Percentiles rank a stretch among this genome's conserved stretches.
Evolutionary conservation across 2,888 invertebrate genomes (phyloP).

Genomic region (Drosophila fungiperda): DNA sequence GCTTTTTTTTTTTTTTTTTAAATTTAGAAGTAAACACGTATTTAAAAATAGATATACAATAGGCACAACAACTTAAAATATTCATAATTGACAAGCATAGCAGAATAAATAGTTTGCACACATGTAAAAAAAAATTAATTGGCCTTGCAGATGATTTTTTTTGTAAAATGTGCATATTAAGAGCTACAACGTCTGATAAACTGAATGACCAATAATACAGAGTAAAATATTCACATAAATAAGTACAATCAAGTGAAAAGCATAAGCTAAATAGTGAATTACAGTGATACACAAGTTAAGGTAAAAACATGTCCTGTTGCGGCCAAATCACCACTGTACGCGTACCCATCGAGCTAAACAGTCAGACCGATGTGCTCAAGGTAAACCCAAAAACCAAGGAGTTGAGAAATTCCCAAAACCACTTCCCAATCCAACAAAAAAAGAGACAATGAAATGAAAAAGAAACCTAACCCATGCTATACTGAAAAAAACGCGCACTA

Average conservation of each 20-base stretch:
- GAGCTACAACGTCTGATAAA: slow-evolving; percentile 48
- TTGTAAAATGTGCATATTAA: slow-evolving; percentile 69
- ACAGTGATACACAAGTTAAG: slow-evolving; percentile 25
- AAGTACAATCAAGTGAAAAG: slow-evolving; percentile 27
- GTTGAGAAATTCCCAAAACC: slow-evolving; percentile 10
- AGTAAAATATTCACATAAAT: slow-evolving; percentile 9
- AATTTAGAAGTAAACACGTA: slow-evolving; percentile 19
- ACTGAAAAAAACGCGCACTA: slow-evolving; percentile 23
- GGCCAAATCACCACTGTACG: slow-evolving; percentile 91
- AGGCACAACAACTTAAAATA: background rate
- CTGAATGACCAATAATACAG: slow-evolving; percentile 53
- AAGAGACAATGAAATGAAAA: background rate
- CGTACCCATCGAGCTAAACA: slow-evolving; percentile 90
- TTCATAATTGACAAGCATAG: background rate
- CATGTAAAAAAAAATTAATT: slow-evolving; percentile 8
- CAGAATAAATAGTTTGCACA: background rate
- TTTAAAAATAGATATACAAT: slow-evolving; percentile 3
- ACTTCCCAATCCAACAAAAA: slow-evolving; percentile 5
- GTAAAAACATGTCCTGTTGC: slow-evolving; percentile 87
- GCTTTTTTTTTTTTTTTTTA: slow-evolving; percentile 23
- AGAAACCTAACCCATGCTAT: slow-evolving; percentile 41
- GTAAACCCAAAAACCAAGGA: slow-evolving; percentile 85
- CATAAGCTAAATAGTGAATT: slow-evolving; percentile 38
- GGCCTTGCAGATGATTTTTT: slow-evolving; percentile 33
- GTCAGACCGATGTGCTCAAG: slow-evolving; percentile 92